These are phyloP conservation scores for Nomada fucata DNA, from an alignment of 2,888 invertebrate species.

Conservation along the genomic window DNA sequence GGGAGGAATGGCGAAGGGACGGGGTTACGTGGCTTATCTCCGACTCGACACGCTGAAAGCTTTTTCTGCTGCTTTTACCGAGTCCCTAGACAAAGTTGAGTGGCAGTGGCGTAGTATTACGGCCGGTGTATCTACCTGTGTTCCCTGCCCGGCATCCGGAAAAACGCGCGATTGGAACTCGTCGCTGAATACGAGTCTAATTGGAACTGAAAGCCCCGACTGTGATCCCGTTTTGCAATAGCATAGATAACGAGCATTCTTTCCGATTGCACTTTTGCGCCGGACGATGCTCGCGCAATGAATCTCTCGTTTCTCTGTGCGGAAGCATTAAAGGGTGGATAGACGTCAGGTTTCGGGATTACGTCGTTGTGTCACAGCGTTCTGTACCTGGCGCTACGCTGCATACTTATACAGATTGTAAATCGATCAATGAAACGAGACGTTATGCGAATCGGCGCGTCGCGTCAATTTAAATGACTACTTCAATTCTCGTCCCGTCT, in stretches of 20 bases:
- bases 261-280: not conserved
- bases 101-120: conserved; percentile 27
- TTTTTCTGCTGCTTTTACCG: conserved; percentile 41
- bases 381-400: too few relatives aligned
- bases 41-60: conserved; percentile 42
- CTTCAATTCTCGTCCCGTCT: too few relatives aligned
- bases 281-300: conserved; percentile 1
- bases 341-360: too few relatives aligned
- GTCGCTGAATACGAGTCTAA: conserved; percentile 48
- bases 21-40: conserved; percentile 62
- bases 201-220: conserved; percentile 40
- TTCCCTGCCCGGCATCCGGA: conserved; percentile 26
- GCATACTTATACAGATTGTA: too few relatives aligned
- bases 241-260: conserved; percentile 30
- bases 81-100: conserved; percentile 53
- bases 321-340: too few relatives aligned
- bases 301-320: not conserved
- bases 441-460: too few relatives aligned
- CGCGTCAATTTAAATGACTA: not conserved
- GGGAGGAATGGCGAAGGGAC: not conserved
- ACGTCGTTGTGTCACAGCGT: too few relatives aligned
- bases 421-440: too few relatives aligned
- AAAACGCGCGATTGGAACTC: conserved; percentile 26
- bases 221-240: conserved; percentile 25
- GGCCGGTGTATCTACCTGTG: not conserved